Evolutionary conservation across 2,888 invertebrate genomes (phyloP), one percentile per base, ranked within the genome.

Genomic region (Eilema griseolum): DNA sequence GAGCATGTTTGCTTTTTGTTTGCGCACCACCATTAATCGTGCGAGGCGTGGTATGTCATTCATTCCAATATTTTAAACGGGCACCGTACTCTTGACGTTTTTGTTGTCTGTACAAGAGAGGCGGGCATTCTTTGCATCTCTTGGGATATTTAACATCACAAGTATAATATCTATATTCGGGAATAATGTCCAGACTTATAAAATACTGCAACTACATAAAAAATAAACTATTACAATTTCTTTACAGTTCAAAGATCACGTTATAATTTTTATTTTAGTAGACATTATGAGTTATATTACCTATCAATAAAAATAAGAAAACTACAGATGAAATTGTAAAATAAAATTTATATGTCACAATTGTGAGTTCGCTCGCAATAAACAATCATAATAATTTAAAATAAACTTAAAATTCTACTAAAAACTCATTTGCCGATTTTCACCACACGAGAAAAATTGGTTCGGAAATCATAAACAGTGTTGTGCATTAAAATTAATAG

Each of bases 21-120:
- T 83, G 87, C 88, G 90, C 89, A 83, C 88, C 85, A 88, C 91
- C 95, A 95, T 95, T 94, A 93, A 95, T 95, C 95, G 92, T 93
- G 87, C 93, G 90, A 90, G 90, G 92, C 94, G 92, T 88, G 95
- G 94, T 94, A 94, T 95, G 95, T 95, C 95, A 95, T 95, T 94
- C 94, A 95, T 94, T 95, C 95, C 95, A 92, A 95, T 95, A 95
- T 95, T 95, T 94, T 95, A 94, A 95, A 93, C 93, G 90, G 84
- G 89, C 89, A 85, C 85, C 81, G 89, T 91, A 85, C 82, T 84
- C 89, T 87, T 90, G 92, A 90, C 92, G 92, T 92, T 93, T 93
- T 91, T 93, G 94, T 91, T 94, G 93, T 92, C 90, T 85, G 88
- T 92, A 93, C 94, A 90, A 89, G 89, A 85, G 87, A 90, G 88